Percentiles rank a stretch among this genome's conserved stretches.
Evolutionary conservation across 2,797 vertebrate genomes (phyloP).

Genomic region (Lemur catta): DNA sequence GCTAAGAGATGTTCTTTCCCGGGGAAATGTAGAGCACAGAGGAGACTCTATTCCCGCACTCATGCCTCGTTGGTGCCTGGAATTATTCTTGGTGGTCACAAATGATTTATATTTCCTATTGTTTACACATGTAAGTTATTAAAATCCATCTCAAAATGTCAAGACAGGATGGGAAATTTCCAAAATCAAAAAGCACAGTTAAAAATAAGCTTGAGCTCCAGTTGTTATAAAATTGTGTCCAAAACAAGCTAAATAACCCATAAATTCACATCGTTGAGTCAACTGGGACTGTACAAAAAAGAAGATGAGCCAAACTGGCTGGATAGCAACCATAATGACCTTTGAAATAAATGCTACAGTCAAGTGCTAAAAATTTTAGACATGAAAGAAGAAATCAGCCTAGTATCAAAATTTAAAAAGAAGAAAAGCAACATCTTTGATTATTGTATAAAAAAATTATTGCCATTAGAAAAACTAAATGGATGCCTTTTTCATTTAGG

Average conservation of each 20-base stretch:
- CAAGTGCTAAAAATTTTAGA: neutral
- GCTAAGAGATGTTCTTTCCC: fast-evolving
- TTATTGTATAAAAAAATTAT: neutral
- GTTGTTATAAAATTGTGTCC: neutral
- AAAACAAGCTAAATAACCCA: neutral
- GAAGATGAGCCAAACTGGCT: neutral
- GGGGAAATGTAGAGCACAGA: fast-evolving
- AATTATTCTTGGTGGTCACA: neutral
- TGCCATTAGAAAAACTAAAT: neutral
- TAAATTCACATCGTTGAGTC: neutral
- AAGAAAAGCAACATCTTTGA: neutral
- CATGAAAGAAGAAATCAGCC: neutral
- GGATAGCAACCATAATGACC: neutral
- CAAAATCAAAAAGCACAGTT: neutral
- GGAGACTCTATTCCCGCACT: fast-evolving
- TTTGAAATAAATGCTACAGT: neutral
- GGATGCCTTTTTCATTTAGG: neutral
- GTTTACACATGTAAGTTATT: neutral
- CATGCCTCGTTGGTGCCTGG: fast-evolving
- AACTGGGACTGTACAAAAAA: neutral
- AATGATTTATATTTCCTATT: neutral
- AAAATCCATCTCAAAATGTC: neutral
- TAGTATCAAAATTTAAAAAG: neutral
- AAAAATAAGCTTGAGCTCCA: neutral
- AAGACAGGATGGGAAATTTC: neutral